A percentile compares a stretch with the other conserved stretches of the same genome.
phyloP scores from a whole-genome alignment of 2,113 vertebrate species.

The Rattus norvegicus region DNA sequence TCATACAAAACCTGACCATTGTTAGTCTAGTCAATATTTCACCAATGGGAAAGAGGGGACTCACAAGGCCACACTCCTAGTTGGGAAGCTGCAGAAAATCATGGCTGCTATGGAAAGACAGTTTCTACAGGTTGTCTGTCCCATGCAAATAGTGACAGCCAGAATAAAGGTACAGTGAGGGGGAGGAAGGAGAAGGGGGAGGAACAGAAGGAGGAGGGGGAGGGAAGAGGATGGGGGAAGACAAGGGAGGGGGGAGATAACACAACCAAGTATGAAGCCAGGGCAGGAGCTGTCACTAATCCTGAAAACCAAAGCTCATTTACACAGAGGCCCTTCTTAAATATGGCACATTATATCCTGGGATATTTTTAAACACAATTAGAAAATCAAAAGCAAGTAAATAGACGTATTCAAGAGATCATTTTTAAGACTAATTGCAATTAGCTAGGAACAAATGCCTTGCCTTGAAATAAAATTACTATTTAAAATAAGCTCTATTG shows the following conservation, averaged over 20 bases:
- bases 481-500: conserved; percentile 39
- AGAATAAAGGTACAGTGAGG: neutral
- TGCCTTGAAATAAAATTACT: conserved; percentile 39
- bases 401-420: neutral
- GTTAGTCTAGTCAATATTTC: neutral
- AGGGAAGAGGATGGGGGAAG: no score
- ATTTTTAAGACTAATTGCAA: conserved; percentile 30
- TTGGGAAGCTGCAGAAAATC: neutral
- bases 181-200: neutral
- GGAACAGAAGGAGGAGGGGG: no score
- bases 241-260: neutral
- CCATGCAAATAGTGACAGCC: neutral
- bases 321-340: neutral
- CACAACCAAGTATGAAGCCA: neutral
- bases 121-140: neutral
- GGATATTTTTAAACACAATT: conserved; percentile 30
- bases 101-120: neutral
- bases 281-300: neutral
- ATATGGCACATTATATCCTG: neutral
- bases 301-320: neutral
- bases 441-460: neutral
- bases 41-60: neutral
- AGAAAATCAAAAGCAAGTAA: conserved; percentile 53
- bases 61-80: neutral
- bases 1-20: neutral